Percentiles rank a stretch among this genome's conserved stretches.
Conservation (phyloP, 2,113 vertebrate genomes). For the Eclectus roratus region DNA sequence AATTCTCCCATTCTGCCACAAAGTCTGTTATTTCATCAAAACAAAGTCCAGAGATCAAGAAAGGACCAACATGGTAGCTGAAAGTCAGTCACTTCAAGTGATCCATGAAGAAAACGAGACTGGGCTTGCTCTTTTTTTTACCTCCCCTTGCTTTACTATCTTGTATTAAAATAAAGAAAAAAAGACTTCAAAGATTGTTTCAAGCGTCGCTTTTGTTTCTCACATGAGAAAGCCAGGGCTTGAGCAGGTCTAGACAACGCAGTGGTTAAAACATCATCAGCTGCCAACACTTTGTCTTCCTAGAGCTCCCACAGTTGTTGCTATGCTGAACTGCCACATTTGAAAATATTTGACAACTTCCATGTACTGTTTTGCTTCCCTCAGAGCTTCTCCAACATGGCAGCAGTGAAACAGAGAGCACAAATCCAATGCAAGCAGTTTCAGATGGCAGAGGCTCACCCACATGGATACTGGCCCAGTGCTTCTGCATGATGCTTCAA, state of each 20-base stretch:
- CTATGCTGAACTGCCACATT: neutral
- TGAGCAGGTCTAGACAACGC: conserved; percentile 59
- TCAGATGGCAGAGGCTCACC: neutral
- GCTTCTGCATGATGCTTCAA: neutral
- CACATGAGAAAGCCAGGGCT: conserved; percentile 18
- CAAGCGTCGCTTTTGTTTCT: neutral
- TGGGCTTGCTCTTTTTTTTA: neutral
- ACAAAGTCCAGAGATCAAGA: conserved; percentile 49
- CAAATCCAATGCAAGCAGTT: neutral
- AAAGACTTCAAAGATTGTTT: conserved; percentile 43
- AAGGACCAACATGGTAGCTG: conserved; percentile 12
- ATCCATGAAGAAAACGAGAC: conserved; percentile 27
- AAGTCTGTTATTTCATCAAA: conserved; percentile 29
- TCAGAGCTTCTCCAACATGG: neutral
- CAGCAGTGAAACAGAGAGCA: neutral
- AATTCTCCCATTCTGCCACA: conserved; percentile 43
- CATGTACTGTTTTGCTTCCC: neutral
- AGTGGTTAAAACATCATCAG: conserved; percentile 21
- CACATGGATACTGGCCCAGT: neutral
- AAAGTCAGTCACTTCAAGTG: conserved; percentile 29
- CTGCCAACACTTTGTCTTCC: conserved; percentile 49
- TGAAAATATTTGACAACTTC: conserved; percentile 33
- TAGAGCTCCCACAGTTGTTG: conserved; percentile 33
- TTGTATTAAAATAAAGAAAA: neutral
- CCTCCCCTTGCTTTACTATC: neutral